Base-by-base conservation (phyloP, 2,797 vertebrate species). In the Podarcis lilfordi region DNA sequence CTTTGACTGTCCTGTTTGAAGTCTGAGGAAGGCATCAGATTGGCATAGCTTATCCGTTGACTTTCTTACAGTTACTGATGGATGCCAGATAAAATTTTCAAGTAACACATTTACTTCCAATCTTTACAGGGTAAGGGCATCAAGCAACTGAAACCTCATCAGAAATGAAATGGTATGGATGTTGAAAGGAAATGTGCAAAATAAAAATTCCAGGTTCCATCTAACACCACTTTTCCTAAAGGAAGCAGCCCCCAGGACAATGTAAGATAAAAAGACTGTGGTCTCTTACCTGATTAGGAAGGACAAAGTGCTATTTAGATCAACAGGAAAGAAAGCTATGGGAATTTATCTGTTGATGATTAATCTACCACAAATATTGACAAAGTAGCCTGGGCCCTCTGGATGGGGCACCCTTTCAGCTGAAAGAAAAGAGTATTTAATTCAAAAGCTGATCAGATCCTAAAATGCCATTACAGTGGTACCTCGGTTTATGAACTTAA, bases 351-450 rank as follows among this genome's bases (percentile, higher is more conserved):
- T 29, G n/a, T 88, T 94, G 89, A 95, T 95, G 87, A 95, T 95
- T 96, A 96, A 96, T 92, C 81, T 5, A 23, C 11, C 80, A 89
- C 92, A 96, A 96, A 96, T 96, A 96, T 96, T 96, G 95, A 96
- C 95, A 94, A 78, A 91, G 84, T 25, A 88, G 21, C 91, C 80
- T 71, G 88, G 50, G 82, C 69, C 37, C 74, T 81, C 72, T 85
- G 88, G 29, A 66, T 84, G 71, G 50, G 80, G 88, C 37, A 68
- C 32, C 19, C 84, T 55, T 32, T 69, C 77, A 90, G 82, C 7
- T 29, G 77, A 76, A 88, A 89, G 80, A 55, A 88, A 45, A 84
- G 15, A 35, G 75, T 45, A 71, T 64, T 75, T 64, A n/a, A 40
- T 82, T 80, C 19, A 7, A 82, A 55, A 81, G 29, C 17, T 72